Percentiles rank a stretch among this genome's conserved stretches.
Conservation (phyloP, 2,113 vertebrate genomes). For the Crotalus tigris region DNA sequence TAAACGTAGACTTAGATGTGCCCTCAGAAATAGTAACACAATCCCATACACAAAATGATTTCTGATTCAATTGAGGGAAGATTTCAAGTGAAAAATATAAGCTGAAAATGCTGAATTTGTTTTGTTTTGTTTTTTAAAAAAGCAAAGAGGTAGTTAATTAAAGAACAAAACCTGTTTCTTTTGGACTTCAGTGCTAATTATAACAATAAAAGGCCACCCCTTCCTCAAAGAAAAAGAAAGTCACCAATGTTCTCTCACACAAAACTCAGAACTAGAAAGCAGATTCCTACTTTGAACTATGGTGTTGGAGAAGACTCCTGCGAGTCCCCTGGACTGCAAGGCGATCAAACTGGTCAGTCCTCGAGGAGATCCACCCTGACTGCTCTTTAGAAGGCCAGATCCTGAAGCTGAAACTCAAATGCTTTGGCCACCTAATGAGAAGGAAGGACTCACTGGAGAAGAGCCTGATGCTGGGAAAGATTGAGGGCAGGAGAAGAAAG, state of each 20-base stretch:
- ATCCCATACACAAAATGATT: not conserved
- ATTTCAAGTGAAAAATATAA: not conserved
- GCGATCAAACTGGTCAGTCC: too few relatives aligned
- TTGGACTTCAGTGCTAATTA: not conserved
- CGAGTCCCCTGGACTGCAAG: too few relatives aligned
- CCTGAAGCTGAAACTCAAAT: too few relatives aligned
- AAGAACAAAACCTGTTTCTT: not conserved
- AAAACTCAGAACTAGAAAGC: not conserved
- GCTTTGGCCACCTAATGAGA: too few relatives aligned
- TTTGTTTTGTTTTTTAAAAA: not conserved
- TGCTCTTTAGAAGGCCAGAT: too few relatives aligned
- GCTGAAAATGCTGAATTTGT: not conserved
- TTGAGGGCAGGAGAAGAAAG: too few relatives aligned
- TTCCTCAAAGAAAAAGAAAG: not conserved
- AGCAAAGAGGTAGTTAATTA: not conserved
- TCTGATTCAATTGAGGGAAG: not conserved
- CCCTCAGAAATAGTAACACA: not conserved
- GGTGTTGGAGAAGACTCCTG: too few relatives aligned
- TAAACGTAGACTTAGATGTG: not conserved
- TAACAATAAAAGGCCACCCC: not conserved
- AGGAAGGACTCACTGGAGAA: too few relatives aligned
- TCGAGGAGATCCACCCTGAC: too few relatives aligned
- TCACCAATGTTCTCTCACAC: not conserved
- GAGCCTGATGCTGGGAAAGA: too few relatives aligned
- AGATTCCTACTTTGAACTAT: not conserved